Base-by-base conservation (phyloP, 2,797 vertebrate genomes). In the Cygnus olor region DNA sequence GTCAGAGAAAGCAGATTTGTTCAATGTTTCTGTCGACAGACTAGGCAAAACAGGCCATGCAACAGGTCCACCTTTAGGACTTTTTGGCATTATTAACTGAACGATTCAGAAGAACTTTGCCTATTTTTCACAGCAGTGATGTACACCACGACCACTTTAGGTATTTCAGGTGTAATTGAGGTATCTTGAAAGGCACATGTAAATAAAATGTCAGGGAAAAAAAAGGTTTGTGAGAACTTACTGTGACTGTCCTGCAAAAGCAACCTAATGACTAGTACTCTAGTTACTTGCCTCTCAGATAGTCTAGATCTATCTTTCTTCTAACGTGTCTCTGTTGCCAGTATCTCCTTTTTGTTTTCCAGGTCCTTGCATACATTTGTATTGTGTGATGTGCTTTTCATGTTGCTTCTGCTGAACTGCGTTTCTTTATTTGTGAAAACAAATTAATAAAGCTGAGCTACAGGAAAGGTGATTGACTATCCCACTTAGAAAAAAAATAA, bases 391-490 rank as follows among this genome's bases (percentile, higher is more conserved):
- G 70, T 56, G 24, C 42, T 89, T 90, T 94, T 92, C 60, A 53
- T 80, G 63, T 86, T 91, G 45, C 57, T 73, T 69, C 85, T 87
- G 44, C 83, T 88, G 63, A 94, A 54, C 57, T 73, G 63, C 63
- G 53, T 90, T 3, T 71, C 60, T 85, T 83, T 76, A 34, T 61
- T 27, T n/a, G 32, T 79, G 63, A 40, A 71, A 80, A 54, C 11
- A 89, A 85, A 83, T 83, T 77, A 77, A 92, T 80, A 74, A 83
- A 81, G 40, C 69, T 56, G 45, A 90, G 44, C 47, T 77, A 92
- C 78, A 90, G 47, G 80, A 56, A 91, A 94, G 44, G 61, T 89
- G 88, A 86, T 69, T 91, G 78, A 89, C 71, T 91, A 58, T 79
- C 78, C 51, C 80, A 83, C 69, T 85, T 90, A 68, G 22, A 24